phyloP scores from a whole-genome alignment of 1,140 invertebrate genomes.

The Drosophila pruinosa region DNA sequence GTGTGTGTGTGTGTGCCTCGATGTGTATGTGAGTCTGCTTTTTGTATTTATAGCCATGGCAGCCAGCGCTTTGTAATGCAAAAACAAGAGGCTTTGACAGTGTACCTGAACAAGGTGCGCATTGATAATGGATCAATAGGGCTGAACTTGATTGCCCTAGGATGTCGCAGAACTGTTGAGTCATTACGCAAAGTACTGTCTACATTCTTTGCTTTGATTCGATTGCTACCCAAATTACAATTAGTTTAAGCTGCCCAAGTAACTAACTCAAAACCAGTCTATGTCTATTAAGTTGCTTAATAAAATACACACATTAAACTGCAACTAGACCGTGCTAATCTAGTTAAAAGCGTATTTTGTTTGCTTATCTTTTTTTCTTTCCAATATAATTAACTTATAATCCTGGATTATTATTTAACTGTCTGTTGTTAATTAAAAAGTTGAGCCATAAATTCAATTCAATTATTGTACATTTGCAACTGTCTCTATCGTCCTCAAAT shows the following conservation, averaged over 20 bases:
- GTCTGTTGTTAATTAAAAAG: neutral
- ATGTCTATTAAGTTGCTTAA: too few species aligned
- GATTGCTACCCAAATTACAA: too few species aligned
- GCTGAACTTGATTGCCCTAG: conserved; percentile 18
- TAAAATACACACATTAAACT: too few species aligned
- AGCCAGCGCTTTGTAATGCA: conserved; percentile 38
- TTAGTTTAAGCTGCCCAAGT: too few species aligned
- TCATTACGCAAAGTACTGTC: neutral
- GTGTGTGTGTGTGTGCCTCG: neutral
- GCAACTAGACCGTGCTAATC: too few species aligned
- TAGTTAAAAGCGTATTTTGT: too few species aligned
- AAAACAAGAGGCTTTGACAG: conserved; percentile 15
- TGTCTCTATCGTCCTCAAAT: neutral
- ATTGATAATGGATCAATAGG: conserved; percentile 34
- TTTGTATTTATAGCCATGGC: conserved; percentile 29
- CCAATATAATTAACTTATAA: neutral
- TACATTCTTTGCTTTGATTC: neutral
- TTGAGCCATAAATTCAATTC: neutral
- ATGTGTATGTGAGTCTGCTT: neutral
- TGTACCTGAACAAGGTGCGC: conserved; percentile 26
- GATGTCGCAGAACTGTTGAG: neutral
- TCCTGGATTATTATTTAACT: neutral
- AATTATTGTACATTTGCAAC: neutral
- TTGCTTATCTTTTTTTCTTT: neutral
- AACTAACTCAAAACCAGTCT: neutral